Conservation (phyloP, 2,797 vertebrate species). For the Semaprochilodus insignis region DNA sequence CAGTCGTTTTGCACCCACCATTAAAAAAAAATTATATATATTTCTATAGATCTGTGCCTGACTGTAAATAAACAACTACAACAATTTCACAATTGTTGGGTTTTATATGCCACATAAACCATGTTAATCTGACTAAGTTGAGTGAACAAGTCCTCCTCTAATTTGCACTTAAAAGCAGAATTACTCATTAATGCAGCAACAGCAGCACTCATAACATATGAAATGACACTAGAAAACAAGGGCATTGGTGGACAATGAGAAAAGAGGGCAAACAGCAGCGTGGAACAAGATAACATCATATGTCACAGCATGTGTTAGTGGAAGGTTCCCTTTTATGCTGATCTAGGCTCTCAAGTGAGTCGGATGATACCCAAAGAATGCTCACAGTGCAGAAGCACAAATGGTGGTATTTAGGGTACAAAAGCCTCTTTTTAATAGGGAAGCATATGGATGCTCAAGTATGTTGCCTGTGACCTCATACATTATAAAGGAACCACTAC, state of each 20-base stretch:
- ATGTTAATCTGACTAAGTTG: neutral
- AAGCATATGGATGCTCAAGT: neutral
- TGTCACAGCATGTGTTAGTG: constrained; percentile 25
- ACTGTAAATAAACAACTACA: neutral
- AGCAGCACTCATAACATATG: neutral
- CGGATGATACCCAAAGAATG: neutral
- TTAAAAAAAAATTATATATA: too few relatives aligned
- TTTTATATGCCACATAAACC: neutral
- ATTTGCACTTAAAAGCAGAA: neutral
- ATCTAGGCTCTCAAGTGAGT: neutral
- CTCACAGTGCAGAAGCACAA: constrained; percentile 10
- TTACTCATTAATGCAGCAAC: neutral
- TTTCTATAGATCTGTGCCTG: too few relatives aligned
- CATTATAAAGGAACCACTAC: neutral
- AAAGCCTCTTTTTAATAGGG: neutral
- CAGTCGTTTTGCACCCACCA: too few relatives aligned
- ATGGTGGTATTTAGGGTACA: neutral
- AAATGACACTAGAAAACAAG: neutral
- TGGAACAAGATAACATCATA: constrained; percentile 62
- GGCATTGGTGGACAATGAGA: constrained; percentile 4
- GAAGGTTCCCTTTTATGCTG: constrained; percentile 5
- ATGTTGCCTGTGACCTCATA: neutral
- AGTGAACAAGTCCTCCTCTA: neutral
- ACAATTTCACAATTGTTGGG: neutral
- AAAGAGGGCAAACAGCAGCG: constrained; percentile 13